Percentiles rank a stretch among this genome's conserved stretches.
Conservation (phyloP, 2,113 vertebrate genomes). For the Sciurus niger region DNA sequence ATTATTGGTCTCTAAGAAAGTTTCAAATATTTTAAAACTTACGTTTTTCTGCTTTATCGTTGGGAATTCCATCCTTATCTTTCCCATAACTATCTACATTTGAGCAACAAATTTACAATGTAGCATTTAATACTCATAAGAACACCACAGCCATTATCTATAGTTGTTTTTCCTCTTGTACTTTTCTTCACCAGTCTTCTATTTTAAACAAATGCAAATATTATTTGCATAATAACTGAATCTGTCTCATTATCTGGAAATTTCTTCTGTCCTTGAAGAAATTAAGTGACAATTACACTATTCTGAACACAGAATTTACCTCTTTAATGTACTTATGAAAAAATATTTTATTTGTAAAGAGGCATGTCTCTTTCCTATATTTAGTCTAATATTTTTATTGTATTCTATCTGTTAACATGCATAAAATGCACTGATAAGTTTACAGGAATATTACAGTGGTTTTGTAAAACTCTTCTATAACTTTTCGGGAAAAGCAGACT, state of each 20-base stretch:
- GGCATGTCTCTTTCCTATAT: neutral
- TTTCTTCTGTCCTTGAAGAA: constrained; percentile 60
- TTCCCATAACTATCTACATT: neutral
- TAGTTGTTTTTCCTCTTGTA: neutral
- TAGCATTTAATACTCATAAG: neutral
- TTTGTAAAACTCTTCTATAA: neutral
- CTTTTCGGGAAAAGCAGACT: neutral
- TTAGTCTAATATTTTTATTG: neutral
- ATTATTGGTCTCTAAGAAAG: neutral
- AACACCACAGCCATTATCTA: neutral
- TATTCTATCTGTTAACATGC: constrained; percentile 42
- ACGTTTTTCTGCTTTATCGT: neutral
- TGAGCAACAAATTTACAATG: constrained; percentile 46
- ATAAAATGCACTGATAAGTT: neutral
- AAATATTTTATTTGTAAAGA: constrained; percentile 47
- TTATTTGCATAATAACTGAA: constrained; percentile 15
- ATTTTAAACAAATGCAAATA: constrained; percentile 4
- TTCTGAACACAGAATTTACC: constrained; percentile 46
- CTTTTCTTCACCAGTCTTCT: neutral
- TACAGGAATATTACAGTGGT: neutral
- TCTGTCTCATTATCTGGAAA: constrained; percentile 39
- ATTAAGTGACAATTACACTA: constrained; percentile 60
- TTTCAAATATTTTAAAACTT: constrained; percentile 4
- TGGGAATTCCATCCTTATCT: neutral
- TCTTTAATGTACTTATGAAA: neutral